phyloP scores from a whole-genome alignment of 2,113 vertebrate species.

The Galeopterus variegatus region DNA sequence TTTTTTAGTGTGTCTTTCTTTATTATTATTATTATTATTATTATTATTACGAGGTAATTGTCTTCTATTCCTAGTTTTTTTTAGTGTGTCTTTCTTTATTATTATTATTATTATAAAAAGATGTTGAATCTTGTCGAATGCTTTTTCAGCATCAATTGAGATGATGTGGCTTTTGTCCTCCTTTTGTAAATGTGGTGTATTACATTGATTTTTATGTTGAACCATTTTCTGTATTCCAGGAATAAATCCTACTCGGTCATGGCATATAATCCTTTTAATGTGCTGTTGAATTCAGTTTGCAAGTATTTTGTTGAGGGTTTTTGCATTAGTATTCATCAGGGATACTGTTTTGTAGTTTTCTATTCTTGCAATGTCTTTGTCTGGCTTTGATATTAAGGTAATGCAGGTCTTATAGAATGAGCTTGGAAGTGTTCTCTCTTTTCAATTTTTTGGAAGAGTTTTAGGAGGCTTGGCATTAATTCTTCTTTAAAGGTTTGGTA shows the following conservation, averaged over 20 bases:
- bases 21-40: background rate
- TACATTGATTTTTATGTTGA: background rate
- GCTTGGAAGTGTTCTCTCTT: background rate
- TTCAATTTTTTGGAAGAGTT: background rate
- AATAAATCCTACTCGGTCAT: background rate
- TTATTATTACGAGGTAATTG: too few relatives aligned
- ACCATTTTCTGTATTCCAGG: background rate
- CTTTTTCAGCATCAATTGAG: background rate
- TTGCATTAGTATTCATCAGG: background rate
- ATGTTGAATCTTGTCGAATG: background rate
- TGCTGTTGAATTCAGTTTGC: background rate
- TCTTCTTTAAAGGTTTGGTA: background rate
- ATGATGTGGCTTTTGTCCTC: background rate
- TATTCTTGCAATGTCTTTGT: background rate
- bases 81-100: too few relatives aligned
- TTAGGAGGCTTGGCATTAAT: background rate
- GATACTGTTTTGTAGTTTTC: background rate
- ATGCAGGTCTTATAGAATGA: background rate
- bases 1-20: background rate
- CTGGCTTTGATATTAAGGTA: background rate
- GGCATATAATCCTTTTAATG: background rate
- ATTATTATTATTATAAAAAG: background rate
- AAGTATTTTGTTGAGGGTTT: background rate
- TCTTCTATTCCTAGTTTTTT: background rate
- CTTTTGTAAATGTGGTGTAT: background rate